phyloP scores from a whole-genome alignment of 1,140 invertebrate genomes.

The Megathymus violae region DNA sequence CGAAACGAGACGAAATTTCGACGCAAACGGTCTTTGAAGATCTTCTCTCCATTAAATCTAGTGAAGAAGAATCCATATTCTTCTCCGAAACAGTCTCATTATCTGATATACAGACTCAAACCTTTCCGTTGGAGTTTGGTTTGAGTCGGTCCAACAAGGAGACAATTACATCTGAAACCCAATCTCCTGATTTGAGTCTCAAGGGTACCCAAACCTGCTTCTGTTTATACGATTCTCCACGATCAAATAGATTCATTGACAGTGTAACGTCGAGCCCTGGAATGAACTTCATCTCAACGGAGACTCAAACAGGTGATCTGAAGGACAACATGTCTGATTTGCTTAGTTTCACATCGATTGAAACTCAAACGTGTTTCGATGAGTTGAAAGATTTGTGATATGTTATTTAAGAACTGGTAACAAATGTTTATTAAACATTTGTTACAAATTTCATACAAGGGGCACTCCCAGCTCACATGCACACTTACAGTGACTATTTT shows the following conservation, averaged over 20 bases:
- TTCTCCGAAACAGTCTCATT: conserved; percentile 64
- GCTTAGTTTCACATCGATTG: conserved; percentile 51
- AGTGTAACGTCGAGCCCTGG: conserved; percentile 54
- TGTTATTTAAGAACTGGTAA: too few relatives aligned
- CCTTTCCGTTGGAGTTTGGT: conserved; percentile 65
- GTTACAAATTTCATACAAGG: too few relatives aligned
- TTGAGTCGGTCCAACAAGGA: conserved; percentile 63
- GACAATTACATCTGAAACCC: conserved; percentile 59
- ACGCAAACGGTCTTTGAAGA: conserved; percentile 75
- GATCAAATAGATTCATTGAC: conserved; percentile 46
- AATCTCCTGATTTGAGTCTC: conserved; percentile 65
- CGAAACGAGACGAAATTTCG: conserved; percentile 65
- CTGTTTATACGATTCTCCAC: conserved; percentile 61
- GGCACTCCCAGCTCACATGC: conserved; percentile 26
- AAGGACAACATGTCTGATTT: conserved; percentile 44
- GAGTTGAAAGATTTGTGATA: conserved; percentile 28
- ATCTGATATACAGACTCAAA: conserved; percentile 76
- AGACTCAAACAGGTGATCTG: conserved; percentile 64
- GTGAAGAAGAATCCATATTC: conserved; percentile 69
- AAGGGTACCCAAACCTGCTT: conserved; percentile 74
- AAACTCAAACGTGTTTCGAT: conserved; percentile 69
- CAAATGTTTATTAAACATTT: too few relatives aligned
- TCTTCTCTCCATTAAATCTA: conserved; percentile 59
- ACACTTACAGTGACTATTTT: conserved; percentile 1
- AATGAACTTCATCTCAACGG: conserved; percentile 58